Evolutionary conservation across 2,888 invertebrate genomes (phyloP), one percentile per base, ranked within the genome.

Genomic region (Epistrophe eligans): DNA sequence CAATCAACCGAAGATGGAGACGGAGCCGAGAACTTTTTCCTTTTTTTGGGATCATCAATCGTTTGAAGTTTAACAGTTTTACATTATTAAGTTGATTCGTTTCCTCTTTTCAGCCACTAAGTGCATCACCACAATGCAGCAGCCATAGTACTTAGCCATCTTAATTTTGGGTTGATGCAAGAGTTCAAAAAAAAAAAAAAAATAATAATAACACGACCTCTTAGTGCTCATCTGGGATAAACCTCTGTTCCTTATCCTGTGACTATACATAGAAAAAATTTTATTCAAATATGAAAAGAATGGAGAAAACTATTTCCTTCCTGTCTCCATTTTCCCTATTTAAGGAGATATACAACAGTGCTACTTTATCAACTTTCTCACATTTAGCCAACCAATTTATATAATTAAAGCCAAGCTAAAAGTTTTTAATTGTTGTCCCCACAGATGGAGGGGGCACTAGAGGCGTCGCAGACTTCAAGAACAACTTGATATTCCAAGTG

Each of bases 361-460:
- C 32, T 43, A 77, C 40, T 77, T 72, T 40, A 62, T 48, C 52
- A 79, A 79, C 83, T 73, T 73, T 66, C 72, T 57, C 62, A 70
- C 81, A 73, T 81, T 77, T 73, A 77, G 60, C 70, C 77, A 85
- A 77, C 73, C 77, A 81, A 85, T 85, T 85, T 77, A 85, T 85
- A 77, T 73, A 85, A 85, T 81, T 85, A 85, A 85, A 81, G 81
- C 77, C 57, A 35, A 45, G 35, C 72, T 73, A 28, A 70, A 84
- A 85, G 62, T 85, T 85, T 85, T 77, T 60, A 85, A 81, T 85
- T 81, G 84, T 85, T 77, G 57, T 81, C 81, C 72, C 81, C 81
- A 43, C 84, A 48, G 72, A 62, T 52, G 66, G 57, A 35, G 48
- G 32, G 48, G 40, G 50, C 50, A 17, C 67, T 67, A 15, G 19